Base-by-base conservation (phyloP, 2,113 vertebrate species). In the Merops nubicus region DNA sequence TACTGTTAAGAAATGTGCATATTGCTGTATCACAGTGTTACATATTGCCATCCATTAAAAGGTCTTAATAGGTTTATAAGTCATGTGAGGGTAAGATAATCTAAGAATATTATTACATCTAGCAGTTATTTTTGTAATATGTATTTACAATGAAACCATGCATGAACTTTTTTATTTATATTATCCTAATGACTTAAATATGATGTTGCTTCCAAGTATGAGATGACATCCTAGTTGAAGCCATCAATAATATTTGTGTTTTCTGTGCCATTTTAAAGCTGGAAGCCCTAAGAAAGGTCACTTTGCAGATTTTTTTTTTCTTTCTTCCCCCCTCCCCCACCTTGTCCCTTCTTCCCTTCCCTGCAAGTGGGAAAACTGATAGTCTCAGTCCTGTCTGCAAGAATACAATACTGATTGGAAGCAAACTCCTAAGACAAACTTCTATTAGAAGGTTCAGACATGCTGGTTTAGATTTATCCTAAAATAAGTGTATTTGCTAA, bases 111-210 rank as follows among this genome's bases (percentile, higher is more conserved):
- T 85, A 43, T 59, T 85, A 25, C 25, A 75, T 69, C 15, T 40
- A 73, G 19, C 8, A 89, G 65, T 78, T 84, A 81, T 91, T 91
- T 80, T 29, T 65, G 13, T 53, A 83, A 31, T 73, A 77, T 57
- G 1, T 65, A 70, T 90, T 83, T 93, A 73, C 69, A 29, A 80
- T 67, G 7, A 87, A 96, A 85, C 12, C 65, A 18, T 50, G 38
- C 86, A 60, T 56, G 5, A 89, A 78, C 6, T 84, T 78, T 57
- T 48, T 33, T 1, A 18, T 31, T 79, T 76, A 57, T 73, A 62
- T 83, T 83, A 36, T 57, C 11, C 6, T 82, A 90, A 77, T 42
- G 26, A 62, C 10, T 60, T 31, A 13, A 43, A 50, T 53, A 53
- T 1, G 4, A 26, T 80, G 11, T 36, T 74, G 15, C 85, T 74